Base-by-base conservation (phyloP, 2,113 vertebrate genomes). In the Ranitomeya variabilis region DNA sequence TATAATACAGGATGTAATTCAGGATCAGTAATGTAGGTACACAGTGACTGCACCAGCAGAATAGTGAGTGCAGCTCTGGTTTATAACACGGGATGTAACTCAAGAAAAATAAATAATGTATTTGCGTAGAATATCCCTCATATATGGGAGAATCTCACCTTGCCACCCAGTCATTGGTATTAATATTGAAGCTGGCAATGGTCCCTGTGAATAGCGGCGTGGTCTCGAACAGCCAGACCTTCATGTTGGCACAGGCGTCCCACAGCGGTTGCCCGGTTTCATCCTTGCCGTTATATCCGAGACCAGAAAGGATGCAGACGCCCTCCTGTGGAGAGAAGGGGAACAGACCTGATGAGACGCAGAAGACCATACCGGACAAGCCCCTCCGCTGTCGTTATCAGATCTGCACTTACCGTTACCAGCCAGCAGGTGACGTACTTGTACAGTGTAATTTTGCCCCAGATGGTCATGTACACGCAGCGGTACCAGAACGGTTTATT, bases 361-460 rank as follows among this genome's bases (percentile, higher is more conserved):
- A 45, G 18, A 19, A 19, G 0, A 64, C 1, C 0, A 16, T 69
- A 13, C 12, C 23, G 23, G 9, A 23, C 21, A 67, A 23, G 21
- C 21, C 4, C 62, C 18, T 64, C 21, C 19, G 9, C 4, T 11
- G 4, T 57, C 8, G 12, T 57, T 9, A 45, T 31, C 1, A 60
- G 0, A 26, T 0, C 7, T 11, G 26, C 87, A 96, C 98, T 97
- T 91, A 99, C 98, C 89, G 97, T 97, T 90, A 99, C 97, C 74
- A 99, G 94, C 98, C 98, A 99, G 92, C 98, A 99, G 92, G 96
- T 97, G 91, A 99, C 97, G 0, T 99, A 99, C 93, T 99, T 99
- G 93, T 99, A 99, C 88, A 99, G 95, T 89, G 94, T 95, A 11
- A 99, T 89, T 94, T 99, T 99, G 82, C 96, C 96, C 98, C 98